Evolutionary conservation across 30 jellyfish, hydroid and myxozoan species (phyloP), one percentile per base, ranked within the genome.

Genomic region (Hydra vulgaris): DNA sequence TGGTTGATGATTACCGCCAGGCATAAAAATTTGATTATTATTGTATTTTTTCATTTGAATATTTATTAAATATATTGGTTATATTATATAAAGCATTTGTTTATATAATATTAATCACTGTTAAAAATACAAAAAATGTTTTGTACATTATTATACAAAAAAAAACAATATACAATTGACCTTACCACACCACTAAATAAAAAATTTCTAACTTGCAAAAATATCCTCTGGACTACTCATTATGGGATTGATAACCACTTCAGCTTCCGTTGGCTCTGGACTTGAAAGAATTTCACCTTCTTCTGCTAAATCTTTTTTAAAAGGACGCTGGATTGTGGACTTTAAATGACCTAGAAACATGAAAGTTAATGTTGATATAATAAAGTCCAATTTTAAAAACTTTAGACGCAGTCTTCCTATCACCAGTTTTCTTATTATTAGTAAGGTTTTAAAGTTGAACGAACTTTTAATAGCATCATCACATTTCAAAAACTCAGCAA

Each of bases 271-370:
- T 52, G 56, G 83, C 16, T 78, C 85, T 15, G 85, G 85, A 25
- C 85, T 78, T 15, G 85, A 78, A 7, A 78, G 54, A 78, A 78
- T 78, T 53, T 78, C 85, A 53, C 85, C 85, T 23, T 78, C 85
- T 78, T 78, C 85, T 0, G 85, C 85, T 23, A 69, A 19, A 19
- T 69, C 27, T 21, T 15, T 12, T n/a, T 78, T 70, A 25, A 70
- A 70, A 16, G 71, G 72, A 17, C 83, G 76, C 25, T 75, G 83
- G 66, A 75, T 75, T 24, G 66, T 17, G 53, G 83, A 75, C 25
- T 75, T 75, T 26, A 75, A 25, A n/a, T 23, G 24, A 25, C 27
- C 54, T 26, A 12, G 23, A 17, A 25, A 25, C 8, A 73, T 23
- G 27, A 19, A 0, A 73, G 24, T 8, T 73, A 25, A 8, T 15